Evolutionary conservation across 1,140 invertebrate species (phyloP), one percentile per base, ranked within the genome.

Genomic region (Drosophila tropicalis): DNA sequence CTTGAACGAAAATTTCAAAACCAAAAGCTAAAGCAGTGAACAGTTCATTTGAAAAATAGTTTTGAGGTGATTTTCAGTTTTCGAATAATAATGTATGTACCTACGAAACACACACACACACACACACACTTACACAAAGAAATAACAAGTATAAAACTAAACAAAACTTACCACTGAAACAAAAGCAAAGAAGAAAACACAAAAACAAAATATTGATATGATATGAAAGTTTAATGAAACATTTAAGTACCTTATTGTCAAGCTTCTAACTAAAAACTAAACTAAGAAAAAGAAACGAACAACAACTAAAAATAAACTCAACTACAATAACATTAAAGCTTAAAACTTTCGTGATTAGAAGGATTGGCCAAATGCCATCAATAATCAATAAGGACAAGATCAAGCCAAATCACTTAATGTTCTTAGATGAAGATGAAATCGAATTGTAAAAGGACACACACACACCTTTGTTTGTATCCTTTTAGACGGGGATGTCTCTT

Each of bases 211-310:
- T 34, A 57, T 57, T 63, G 17, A 47, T 15, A 84, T 63, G 17
- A 47, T 15, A 84, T 70, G 72, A 61, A 84, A 79, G 76, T 84
- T 84, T 73, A 84, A 76, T 55, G 81, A 84, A 84, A 84, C 81
- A 84, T 84, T 84, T 84, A 79, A 80, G 81, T 84, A 84, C 81
- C 81, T 84, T 84, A 76, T 76, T 71, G 40, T 34, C 32, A 79
- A 76, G 80, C 80, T 84, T 84, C 80, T 68, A 79, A 83, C 69
- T 72, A 76, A 29, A 54, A 51, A 64, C 34, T 47, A 25, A 70
- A 29, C 19, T 41, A 15, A 60, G 39, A 57, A 56, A 56, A 39
- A 0, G 22, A 25, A 39, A 39, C 36, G 29, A 39, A 13, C 12
- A 39, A 39, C 12, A 39, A 19, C 65, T 22, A 25, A 47, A 62